Evolutionary conservation across 2,797 vertebrate species (phyloP).

Genomic region (Austrolebias charrua): DNA sequence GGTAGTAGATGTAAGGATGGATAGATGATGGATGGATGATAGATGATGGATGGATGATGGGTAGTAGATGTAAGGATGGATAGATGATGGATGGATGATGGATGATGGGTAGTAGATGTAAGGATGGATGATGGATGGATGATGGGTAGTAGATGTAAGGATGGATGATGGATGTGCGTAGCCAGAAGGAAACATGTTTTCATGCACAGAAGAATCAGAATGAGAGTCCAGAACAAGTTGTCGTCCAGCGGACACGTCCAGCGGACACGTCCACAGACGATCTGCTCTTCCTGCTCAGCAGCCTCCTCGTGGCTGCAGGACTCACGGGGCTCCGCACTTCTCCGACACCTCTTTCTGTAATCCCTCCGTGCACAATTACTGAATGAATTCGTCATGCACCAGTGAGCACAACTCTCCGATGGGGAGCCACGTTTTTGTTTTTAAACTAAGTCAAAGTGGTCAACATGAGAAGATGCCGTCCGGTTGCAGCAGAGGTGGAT

Average conservation of each 20-base stretch:
- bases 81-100: too few species aligned
- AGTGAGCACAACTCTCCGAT: constrained; percentile 15
- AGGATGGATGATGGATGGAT: too few species aligned
- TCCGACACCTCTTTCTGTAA: constrained; percentile 28
- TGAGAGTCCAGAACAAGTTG: too few species aligned
- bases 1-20: too few species aligned
- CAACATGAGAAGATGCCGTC: neutral
- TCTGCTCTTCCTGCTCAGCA: constrained; percentile 18
- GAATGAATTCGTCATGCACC: constrained; percentile 16
- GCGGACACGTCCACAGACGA: neutral
- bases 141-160: too few species aligned
- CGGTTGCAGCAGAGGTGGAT: neutral
- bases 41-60: too few species aligned
- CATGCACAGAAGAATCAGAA: too few species aligned
- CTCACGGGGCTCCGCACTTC: constrained; percentile 26
- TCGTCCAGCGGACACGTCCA: neutral
- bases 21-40: too few species aligned
- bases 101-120: too few species aligned
- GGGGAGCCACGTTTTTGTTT: neutral
- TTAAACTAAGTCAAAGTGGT: neutral
- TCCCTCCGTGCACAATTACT: constrained; percentile 5
- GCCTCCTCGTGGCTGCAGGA: constrained; percentile 41
- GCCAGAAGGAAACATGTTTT: too few species aligned
- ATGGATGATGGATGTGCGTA: too few species aligned
- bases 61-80: too few species aligned